A percentile compares a stretch with the other conserved stretches of the same genome.
phyloP scores from a whole-genome alignment of 2,797 vertebrate genomes.

The Eulemur rubriventer region DNA sequence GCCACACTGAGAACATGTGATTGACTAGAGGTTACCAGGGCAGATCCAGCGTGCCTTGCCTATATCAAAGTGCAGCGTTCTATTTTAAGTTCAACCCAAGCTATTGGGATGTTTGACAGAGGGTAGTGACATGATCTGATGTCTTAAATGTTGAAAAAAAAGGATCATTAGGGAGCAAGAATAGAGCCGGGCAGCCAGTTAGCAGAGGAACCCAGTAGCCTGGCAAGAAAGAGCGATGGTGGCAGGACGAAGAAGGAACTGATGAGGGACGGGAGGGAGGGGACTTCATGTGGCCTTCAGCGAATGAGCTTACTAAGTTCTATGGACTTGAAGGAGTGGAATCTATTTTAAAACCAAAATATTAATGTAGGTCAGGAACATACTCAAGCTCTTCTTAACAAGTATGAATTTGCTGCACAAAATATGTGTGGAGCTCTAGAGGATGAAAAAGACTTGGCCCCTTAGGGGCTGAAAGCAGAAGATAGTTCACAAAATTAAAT shows the following conservation, averaged over 20 bases:
- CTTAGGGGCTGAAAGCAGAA: background rate
- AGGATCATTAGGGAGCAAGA: background rate
- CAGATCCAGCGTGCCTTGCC: too few species aligned
- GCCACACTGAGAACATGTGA: rapidly evolving
- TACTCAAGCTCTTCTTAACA: background rate
- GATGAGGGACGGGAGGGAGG: background rate
- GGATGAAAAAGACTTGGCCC: too few species aligned
- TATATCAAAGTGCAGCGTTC: rapidly evolving
- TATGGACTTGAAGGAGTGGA: background rate
- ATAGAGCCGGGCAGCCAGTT: background rate
- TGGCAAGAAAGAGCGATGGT: rapidly evolving
- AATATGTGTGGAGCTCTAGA: background rate
- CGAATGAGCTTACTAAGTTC: rapidly evolving
- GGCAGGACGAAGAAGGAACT: rapidly evolving
- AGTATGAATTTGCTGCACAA: background rate
- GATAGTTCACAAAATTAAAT: background rate
- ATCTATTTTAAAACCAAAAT: background rate
- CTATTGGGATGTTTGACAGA: background rate
- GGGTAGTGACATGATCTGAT: background rate
- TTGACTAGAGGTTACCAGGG: background rate
- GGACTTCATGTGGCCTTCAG: rapidly evolving
- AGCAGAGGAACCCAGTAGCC: rapidly evolving
- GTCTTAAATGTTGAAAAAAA: background rate
- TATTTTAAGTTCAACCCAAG: background rate
- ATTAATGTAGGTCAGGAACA: background rate